Evolutionary conservation across 2,888 invertebrate genomes (phyloP).

Genomic region (Cylindroiulus punctatus): DNA sequence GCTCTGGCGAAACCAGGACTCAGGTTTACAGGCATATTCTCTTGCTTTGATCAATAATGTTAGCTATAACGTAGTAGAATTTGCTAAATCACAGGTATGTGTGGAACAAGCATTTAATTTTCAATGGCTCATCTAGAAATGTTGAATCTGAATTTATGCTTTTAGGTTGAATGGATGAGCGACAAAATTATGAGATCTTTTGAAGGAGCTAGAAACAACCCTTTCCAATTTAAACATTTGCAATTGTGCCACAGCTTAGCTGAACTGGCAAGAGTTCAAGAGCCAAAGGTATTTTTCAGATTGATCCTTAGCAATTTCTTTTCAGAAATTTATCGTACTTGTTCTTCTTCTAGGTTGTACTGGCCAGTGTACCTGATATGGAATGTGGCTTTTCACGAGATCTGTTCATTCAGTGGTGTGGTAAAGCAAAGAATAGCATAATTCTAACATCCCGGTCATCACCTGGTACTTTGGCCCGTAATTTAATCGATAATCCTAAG

Average conservation of each 20-base stretch:
- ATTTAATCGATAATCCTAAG: slow-evolving; percentile 69
- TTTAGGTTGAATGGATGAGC: slow-evolving; percentile 98
- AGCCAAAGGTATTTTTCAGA: slow-evolving; percentile 75
- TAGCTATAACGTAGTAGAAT: slow-evolving; percentile 97
- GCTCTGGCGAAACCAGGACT: slow-evolving; percentile 93
- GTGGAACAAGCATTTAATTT: slow-evolving; percentile 65
- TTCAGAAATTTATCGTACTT: background rate
- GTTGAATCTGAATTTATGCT: slow-evolving; percentile 57
- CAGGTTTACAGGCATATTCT: slow-evolving; percentile 93
- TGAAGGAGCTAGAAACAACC: slow-evolving; percentile 73
- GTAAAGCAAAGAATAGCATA: slow-evolving; percentile 90
- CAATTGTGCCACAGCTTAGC: slow-evolving; percentile 92
- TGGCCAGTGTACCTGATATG: slow-evolving; percentile 94
- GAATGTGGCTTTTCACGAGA: slow-evolving; percentile 96
- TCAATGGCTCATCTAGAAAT: slow-evolving; percentile 40
- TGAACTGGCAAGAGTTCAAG: slow-evolving; percentile 86
- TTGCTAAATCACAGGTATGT: slow-evolving; percentile 85
- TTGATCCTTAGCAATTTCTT: background rate
- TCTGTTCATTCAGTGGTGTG: slow-evolving; percentile 92
- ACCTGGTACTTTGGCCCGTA: slow-evolving; percentile 70
- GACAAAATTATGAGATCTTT: slow-evolving; percentile 88
- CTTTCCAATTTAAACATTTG: slow-evolving; percentile 93
- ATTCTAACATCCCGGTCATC: slow-evolving; percentile 84
- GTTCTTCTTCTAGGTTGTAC: slow-evolving; percentile 75
- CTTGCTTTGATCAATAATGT: slow-evolving; percentile 94